phyloP scores from a whole-genome alignment of 2,797 vertebrate genomes.

The Phalloptychus januarius region DNA sequence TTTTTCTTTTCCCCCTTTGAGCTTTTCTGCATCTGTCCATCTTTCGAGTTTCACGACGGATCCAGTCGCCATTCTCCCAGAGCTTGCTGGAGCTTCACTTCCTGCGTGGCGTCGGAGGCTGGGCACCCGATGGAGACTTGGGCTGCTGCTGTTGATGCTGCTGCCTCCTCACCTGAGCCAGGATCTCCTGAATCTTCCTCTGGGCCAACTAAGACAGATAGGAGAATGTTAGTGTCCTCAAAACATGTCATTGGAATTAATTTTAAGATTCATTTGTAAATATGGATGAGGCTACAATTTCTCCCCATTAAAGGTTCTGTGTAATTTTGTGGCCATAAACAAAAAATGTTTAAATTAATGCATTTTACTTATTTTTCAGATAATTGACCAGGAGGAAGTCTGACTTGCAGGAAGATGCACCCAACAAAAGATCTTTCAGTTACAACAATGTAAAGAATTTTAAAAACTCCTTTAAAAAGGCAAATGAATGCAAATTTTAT shows the following conservation, averaged over 20 bases:
- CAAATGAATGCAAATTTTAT: not conserved
- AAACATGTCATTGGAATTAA: not conserved
- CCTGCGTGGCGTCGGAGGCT: constrained; percentile 88
- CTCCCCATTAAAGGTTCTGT: not conserved
- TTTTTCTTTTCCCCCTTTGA: constrained; percentile 36
- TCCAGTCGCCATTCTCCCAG: constrained; percentile 67
- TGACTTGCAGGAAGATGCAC: not conserved
- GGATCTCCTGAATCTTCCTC: constrained; percentile 99
- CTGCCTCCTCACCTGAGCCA: constrained; percentile 97
- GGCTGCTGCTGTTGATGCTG: constrained; percentile 89
- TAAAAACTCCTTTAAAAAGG: not conserved
- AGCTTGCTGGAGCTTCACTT: constrained; percentile 81
- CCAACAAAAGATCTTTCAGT: not conserved
- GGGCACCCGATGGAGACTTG: constrained; percentile 84
- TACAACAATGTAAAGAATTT: not conserved
- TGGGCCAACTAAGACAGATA: constrained; percentile 88
- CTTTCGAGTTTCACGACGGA: constrained; percentile 82
- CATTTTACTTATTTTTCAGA: not conserved
- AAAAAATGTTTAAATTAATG: not conserved
- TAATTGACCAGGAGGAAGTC: not conserved
- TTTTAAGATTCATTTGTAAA: not conserved
- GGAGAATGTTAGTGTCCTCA: not conserved
- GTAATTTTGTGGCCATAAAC: not conserved
- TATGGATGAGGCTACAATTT: not conserved
- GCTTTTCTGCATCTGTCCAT: constrained; percentile 65